phyloP scores from a whole-genome alignment of 2,888 invertebrate species.

The Xestoiulus laeticollis region DNA sequence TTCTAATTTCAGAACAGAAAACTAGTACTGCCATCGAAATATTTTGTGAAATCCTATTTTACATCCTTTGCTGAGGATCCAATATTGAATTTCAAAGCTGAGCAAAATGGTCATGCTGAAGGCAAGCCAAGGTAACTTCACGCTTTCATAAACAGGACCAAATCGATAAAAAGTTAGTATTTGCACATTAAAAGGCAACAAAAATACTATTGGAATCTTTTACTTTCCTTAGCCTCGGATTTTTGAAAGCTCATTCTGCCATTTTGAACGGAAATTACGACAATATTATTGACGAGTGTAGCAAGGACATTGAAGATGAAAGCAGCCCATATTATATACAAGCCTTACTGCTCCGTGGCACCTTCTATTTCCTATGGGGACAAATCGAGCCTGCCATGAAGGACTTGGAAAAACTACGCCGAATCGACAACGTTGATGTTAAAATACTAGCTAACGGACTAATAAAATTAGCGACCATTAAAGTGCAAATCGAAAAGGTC shows the following conservation, averaged over 20 bases:
- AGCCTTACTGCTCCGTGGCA: slow-evolving; percentile 81
- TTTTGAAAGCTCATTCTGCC: slow-evolving; percentile 61
- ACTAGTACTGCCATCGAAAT: slow-evolving; percentile 82
- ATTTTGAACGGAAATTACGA: slow-evolving; percentile 61
- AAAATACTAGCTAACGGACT: slow-evolving; percentile 81
- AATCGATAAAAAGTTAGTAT: too few relatives aligned
- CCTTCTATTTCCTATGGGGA: slow-evolving; percentile 82
- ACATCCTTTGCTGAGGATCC: slow-evolving; percentile 89
- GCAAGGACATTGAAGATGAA: slow-evolving; percentile 60
- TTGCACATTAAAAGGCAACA: too few relatives aligned
- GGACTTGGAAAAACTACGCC: slow-evolving; percentile 76
- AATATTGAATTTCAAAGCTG: slow-evolving; percentile 66
- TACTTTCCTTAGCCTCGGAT: slow-evolving; percentile 59
- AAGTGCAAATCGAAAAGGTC: slow-evolving; percentile 80
- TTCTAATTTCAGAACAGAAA: slow-evolving; percentile 63
- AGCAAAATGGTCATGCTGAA: neutral
- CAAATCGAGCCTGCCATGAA: slow-evolving; percentile 61
- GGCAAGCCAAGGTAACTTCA: neutral
- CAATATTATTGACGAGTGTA: slow-evolving; percentile 62
- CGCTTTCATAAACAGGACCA: too few relatives aligned
- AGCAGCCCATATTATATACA: slow-evolving; percentile 60
- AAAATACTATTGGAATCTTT: too few relatives aligned
- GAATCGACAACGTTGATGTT: slow-evolving; percentile 61
- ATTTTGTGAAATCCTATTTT: slow-evolving; percentile 87
- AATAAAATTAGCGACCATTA: slow-evolving; percentile 85